These are phyloP conservation scores for Amphipoea oculea DNA, from an alignment of 2,888 invertebrate species.

Conservation along the genomic window DNA sequence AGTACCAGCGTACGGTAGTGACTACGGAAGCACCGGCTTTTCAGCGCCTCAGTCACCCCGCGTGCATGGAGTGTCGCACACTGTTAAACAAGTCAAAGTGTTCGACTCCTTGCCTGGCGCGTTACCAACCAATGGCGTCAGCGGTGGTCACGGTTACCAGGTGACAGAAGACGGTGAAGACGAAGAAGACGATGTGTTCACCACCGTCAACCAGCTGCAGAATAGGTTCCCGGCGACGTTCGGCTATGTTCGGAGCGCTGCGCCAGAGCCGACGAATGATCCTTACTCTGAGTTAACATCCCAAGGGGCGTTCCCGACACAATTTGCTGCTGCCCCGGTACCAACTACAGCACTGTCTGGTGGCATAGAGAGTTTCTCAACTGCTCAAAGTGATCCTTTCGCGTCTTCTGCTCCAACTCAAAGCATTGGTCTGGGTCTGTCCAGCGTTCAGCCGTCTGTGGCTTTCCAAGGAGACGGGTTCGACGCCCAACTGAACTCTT, in stretches of 20 bases:
- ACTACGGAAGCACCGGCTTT: slow-evolving; percentile 55
- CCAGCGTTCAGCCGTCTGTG: slow-evolving; percentile 72
- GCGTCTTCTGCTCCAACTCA: slow-evolving; percentile 72
- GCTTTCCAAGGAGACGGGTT: slow-evolving; percentile 75
- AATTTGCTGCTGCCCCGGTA: slow-evolving; percentile 75
- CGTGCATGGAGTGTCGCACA: slow-evolving; percentile 78
- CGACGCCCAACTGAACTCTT: slow-evolving; percentile 74
- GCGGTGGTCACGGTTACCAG: slow-evolving; percentile 79
- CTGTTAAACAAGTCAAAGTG: slow-evolving; percentile 86
- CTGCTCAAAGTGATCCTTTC: slow-evolving; percentile 73
- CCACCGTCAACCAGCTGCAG: slow-evolving; percentile 79
- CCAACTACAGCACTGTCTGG: slow-evolving; percentile 74
- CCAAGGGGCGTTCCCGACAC: slow-evolving; percentile 73
- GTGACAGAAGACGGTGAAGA: slow-evolving; percentile 86
- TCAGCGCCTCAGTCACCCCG: slow-evolving; percentile 71
- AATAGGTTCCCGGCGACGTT: slow-evolving; percentile 81
- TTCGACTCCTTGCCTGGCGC: slow-evolving; percentile 83
- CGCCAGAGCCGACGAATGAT: slow-evolving; percentile 74
- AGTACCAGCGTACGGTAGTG: slow-evolving; percentile 74
- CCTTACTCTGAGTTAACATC: slow-evolving; percentile 76
- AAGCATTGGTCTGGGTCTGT: slow-evolving; percentile 62
- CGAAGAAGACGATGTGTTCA: slow-evolving; percentile 79
- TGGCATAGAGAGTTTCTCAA: slow-evolving; percentile 73
- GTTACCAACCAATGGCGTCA: slow-evolving; percentile 69
- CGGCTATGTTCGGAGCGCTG: slow-evolving; percentile 78